Evolutionary conservation across 2,797 vertebrate species (phyloP), one percentile per base, ranked within the genome.

Genomic region (Sardinella longiceps): DNA sequence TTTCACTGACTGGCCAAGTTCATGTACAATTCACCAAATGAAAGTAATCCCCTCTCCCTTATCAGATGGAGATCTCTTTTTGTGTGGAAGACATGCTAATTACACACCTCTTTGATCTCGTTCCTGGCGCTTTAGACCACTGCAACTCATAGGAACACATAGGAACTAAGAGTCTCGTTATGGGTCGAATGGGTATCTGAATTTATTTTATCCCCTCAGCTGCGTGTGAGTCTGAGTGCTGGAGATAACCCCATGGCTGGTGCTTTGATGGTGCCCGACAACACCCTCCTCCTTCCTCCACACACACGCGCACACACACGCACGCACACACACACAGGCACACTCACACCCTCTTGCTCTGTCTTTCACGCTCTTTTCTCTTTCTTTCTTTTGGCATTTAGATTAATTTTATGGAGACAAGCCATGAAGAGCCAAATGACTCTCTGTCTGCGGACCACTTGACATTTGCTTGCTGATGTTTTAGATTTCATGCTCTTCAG

Each of bases 401-500:
- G 94, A 86, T 90, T 91, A 93, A 92, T 93, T 90, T 89, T 90
- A 91, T 89, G 90, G 91, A 92, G 90, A 92, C 90, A 88, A 89
- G 88, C 87, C 85, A 85, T 83, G 88, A 87, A 82, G 86, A 87
- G 86, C 85, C 86, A 88, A 74, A 77, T 81, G 82, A 86, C 85
- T 89, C 86, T 82, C 80, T 66, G 63, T 83, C 85, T 86, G 89
- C 86, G 89, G 89, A 88, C 86, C 89, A 91, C 92, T 94, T 94
- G 92, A 94, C 93, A 94, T 93, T 93, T 93, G 83, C 85, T 85
- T 89, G 86, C 87, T 88, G 88, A 91, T 82, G 70, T 89, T 80
- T 82, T 83, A 85, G 70, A 88, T 88, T 89, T 88, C 81, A 88
- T 84, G 80, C 84, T 84, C 77, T 84, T 81, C 81, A 83, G 84